Evolutionary conservation across 2,113 vertebrate genomes (phyloP), one percentile per base, ranked within the genome.

Genomic region (Tichodroma muraria): DNA sequence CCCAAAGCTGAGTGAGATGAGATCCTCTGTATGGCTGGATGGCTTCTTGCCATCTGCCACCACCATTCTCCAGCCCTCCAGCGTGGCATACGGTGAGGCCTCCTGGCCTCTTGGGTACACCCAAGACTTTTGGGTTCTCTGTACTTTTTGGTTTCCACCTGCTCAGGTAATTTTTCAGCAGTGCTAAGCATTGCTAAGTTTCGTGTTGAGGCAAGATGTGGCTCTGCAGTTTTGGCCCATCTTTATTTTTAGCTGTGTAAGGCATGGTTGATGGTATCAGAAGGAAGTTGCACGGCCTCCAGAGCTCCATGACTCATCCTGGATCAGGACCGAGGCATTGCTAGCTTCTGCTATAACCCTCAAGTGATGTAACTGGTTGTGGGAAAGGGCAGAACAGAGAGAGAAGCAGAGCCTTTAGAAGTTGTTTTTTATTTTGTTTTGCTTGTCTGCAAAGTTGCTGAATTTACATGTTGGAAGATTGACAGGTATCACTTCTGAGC

Each of bases 161-260:
- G 79, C 76, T 90, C 54, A 63, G 60, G 76, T 91, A 66, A 64
- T 89, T 86, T 83, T 86, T 52, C 49, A 56, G 71, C 63, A 68
- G 11, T 1, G 6, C 84, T 88, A 80, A 93, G 75, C 81, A 80
- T 89, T 65, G 75, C 80, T 49, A 15, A 78, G 56, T 89, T 90
- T 84, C 53, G 0, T 75, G 89, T 93, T 82, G 54, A 88, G 81
- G 65, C 94, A 88, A 78, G 82, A 88, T 2, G 10, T 40, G 35
- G 64, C 82, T 71, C 65, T 92, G 65, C 73, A 90, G 49, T 92
- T 93, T 80, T 80, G 75, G 79, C 85, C 71, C 50, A 40, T 93
- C 88, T 91, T 88, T 93, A 90, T 94, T 96, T 95, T 96, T 94
- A 94, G 88, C 59, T 5, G 9, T 56, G 52, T 47, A 65, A 89